phyloP scores from a whole-genome alignment of 2,888 invertebrate species.

The Arrhopalites spinosus region DNA sequence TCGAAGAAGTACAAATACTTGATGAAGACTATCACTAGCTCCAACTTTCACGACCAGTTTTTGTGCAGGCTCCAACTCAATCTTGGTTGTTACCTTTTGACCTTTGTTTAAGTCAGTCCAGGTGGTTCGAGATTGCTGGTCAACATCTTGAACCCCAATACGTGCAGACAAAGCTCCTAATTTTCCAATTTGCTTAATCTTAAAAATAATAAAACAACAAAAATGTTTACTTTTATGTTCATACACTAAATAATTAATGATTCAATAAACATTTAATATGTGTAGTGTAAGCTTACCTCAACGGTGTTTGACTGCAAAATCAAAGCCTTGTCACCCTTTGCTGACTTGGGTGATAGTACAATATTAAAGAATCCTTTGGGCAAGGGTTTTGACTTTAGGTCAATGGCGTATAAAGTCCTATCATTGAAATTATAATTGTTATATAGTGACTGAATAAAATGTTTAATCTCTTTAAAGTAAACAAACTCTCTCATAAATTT shows the following conservation, averaged over 20 bases:
- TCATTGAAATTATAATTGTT: background rate
- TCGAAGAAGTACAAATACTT: conserved; percentile 82
- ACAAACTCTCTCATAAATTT: too few species aligned
- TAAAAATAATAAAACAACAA: conserved; percentile 56
- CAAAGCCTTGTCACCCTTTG: conserved; percentile 47
- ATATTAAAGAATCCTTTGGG: conserved; percentile 82
- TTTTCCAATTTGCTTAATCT: conserved; percentile 74
- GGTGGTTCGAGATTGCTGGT: conserved; percentile 64
- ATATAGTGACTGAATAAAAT: conserved; percentile 37
- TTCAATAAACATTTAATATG: too few species aligned
- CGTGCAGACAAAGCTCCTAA: conserved; percentile 78
- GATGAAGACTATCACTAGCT: conserved; percentile 66
- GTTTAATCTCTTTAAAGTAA: too few species aligned
- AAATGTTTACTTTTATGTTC: conserved; percentile 4
- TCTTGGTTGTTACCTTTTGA: conserved; percentile 68
- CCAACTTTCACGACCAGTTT: conserved; percentile 65
- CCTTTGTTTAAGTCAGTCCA: conserved; percentile 67
- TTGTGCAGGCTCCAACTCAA: conserved; percentile 85
- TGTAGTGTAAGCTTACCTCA: too few species aligned
- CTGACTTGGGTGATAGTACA: conserved; percentile 44
- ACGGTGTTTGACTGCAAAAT: conserved; percentile 60
- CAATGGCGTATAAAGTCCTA: conserved; percentile 74
- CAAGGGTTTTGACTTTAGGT: conserved; percentile 75
- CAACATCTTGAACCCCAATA: conserved; percentile 86
- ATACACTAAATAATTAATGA: background rate